Percentiles rank a stretch among this genome's conserved stretches.
Conservation (phyloP, 2,113 vertebrate genomes). For the Vulpes lagopus region DNA sequence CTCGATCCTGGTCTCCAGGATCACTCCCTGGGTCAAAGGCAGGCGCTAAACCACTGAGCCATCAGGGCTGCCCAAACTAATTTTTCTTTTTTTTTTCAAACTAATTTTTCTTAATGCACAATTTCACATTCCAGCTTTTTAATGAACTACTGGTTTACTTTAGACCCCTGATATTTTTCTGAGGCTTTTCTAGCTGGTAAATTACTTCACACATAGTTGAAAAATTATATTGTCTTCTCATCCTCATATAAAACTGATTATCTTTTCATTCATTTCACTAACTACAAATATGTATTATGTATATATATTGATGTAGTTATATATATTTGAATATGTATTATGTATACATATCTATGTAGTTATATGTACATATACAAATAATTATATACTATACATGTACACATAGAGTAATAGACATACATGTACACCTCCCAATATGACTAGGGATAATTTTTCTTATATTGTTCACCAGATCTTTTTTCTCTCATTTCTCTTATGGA, state of each 20-base stretch:
- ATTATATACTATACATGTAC: background rate
- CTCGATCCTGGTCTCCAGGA: no score
- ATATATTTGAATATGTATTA: background rate
- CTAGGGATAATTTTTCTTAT: background rate
- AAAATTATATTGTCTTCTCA: constrained; percentile 46
- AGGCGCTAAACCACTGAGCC: no score
- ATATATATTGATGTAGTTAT: background rate
- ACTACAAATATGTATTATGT: background rate
- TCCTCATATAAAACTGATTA: background rate
- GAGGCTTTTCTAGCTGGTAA: background rate
- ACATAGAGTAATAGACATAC: background rate
- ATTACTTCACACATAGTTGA: constrained; percentile 30
- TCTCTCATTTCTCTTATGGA: background rate
- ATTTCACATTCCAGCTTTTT: background rate
- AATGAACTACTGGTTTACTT: background rate
- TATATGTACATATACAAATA: background rate
- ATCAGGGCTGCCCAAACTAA: no score
- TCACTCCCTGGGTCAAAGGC: no score
- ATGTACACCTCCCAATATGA: background rate
- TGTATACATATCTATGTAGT: no score
- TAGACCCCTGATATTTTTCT: background rate
- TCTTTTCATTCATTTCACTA: background rate
- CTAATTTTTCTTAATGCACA: background rate
- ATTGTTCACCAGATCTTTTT: background rate
- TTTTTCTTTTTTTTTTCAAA: background rate